A percentile compares a stretch with the other conserved stretches of the same genome.
Conservation (phyloP, 2,797 vertebrate species). For the Anableps anableps region DNA sequence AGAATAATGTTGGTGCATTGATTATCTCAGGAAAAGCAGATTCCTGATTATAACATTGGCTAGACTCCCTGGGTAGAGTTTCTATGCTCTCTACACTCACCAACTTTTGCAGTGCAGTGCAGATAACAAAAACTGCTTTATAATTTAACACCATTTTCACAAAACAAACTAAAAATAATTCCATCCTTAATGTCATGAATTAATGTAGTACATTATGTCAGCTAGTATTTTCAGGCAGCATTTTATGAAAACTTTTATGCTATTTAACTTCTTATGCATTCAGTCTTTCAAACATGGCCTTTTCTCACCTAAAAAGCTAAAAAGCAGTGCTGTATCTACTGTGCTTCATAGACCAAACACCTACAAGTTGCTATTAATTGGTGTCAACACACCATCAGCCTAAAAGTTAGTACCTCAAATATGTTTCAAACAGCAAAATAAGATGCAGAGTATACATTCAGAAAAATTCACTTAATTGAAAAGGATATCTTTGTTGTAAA, state of each 20-base stretch:
- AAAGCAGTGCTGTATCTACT: background rate
- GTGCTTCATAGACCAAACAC: background rate
- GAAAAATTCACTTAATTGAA: background rate
- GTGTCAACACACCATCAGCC: background rate
- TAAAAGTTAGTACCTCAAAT: background rate
- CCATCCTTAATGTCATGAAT: background rate
- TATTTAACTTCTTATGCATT: background rate
- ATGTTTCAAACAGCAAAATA: constrained; percentile 4
- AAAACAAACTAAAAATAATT: background rate
- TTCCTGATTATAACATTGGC: background rate
- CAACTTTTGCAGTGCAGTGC: background rate
- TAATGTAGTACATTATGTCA: background rate
- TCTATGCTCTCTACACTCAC: background rate
- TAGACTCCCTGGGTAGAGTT: background rate
- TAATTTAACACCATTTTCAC: background rate
- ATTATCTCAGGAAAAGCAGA: constrained; percentile 5
- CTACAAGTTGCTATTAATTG: background rate
- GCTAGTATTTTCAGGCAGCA: background rate
- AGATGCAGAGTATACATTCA: background rate
- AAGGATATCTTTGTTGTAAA: background rate
- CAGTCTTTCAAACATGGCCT: background rate
- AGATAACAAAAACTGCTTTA: background rate
- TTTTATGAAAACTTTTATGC: background rate
- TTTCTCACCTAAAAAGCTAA: background rate
- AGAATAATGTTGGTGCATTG: constrained; percentile 1